Evolutionary conservation across 2,888 invertebrate species (phyloP), one percentile per base, ranked within the genome.

Genomic region (Scaptomyza flava): DNA sequence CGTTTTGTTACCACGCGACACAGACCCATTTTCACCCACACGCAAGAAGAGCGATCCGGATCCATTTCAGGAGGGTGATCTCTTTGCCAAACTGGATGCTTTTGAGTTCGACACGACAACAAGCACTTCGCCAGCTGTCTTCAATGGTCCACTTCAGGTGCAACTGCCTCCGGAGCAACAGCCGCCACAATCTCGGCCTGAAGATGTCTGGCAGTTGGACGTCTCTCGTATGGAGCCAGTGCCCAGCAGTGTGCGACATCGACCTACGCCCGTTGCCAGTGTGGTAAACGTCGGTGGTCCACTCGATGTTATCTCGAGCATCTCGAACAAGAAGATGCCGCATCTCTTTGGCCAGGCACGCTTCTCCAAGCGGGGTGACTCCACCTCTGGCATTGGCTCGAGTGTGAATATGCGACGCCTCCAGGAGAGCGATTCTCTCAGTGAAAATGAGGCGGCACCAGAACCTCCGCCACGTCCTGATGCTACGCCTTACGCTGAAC

Each of bases 81-180:
- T 92, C 42, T 92, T 92, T 66, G 87, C 91, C 56, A 92, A 92
- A 66, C 79, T 92, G 61, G 92, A 92, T 73, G 91, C 92, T 30
- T 92, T 92, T 64, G 92, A 92, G 67, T 92, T 91, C 61, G 91
- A 91, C 53, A 88, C 91, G 36, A 79, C 50, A 72, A 79, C 7
- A 81, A 72, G 81, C 93, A 91, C 77, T 4, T 33, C 63, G 12
- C 33, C 54, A 2, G 30, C 52, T n/a, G 93, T 93, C 59, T 94
- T 94, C 84, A 94, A 95, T 90, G 95, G 95, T 2, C 95, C 95
- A 41, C 92, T 96, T 67, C 95, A 95, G 79, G 96, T 95, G 47
- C 93, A 94, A 62, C 91, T 96, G 83, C 95, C 95, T 43, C 95
- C 95, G 9, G 96, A 96, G 79, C 92, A 87, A 87, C 90, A 17